Evolutionary conservation across 2,888 invertebrate species (phyloP), one percentile per base, ranked within the genome.

Genomic region (Pristionchus mayeri): DNA sequence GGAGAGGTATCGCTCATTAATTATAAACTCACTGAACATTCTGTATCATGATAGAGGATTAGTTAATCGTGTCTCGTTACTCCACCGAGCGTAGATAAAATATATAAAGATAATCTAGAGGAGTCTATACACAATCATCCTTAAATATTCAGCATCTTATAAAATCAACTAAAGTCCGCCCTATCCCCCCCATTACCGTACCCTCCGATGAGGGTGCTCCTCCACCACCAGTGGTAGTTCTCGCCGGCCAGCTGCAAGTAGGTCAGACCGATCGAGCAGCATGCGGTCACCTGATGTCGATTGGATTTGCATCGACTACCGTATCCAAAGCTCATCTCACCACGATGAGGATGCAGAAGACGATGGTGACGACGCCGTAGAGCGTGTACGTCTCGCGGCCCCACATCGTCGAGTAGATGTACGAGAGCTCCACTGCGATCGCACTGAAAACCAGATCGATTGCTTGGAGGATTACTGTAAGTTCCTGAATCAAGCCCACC

Each of bases 151-250:
- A n/a, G n/a, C n/a, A n/a, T n/a, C n/a, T n/a, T n/a, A n/a, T n/a
- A n/a, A n/a, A n/a, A n/a, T n/a, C n/a, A n/a, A n/a, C n/a, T n/a
- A n/a, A 9, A 18, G 54, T 54, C 54, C 54, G 21, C 54, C 54
- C 4, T 60, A 60, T 27, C 60, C 60, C 2, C 18, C 3, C 9
- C 18, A 18, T 11, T 34, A 30, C 90, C 93, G 88, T 88, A 94
- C 94, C 94, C 94, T 52, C 94, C 94, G 90, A 93, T 93, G 89
- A 94, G 93, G 76, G 94, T 93, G 67, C 94, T 94, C 84, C 94
- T 90, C 94, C 94, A 94, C 94, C 94, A 94, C 94, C 94, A 94
- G 54, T 94, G 91, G 90, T 94, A 94, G 90, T 94, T 94, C 90
- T 94, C 94, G 0, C 93, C 93, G 13, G 94, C 93, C 84, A 94